A percentile compares a stretch with the other conserved stretches of the same genome.
Conservation (phyloP, 1,140 invertebrate genomes). For the honey bee (Apis mellifera) region Amel_HAv3.1 CM009932.2:8858001-8858500, state of each 20-base stretch:
- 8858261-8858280: constrained; percentile 35
- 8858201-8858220: background rate
- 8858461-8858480: constrained; percentile 60
- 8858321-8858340: constrained; percentile 21
- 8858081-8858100: background rate
- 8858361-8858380: constrained; percentile 31
- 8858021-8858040: background rate
- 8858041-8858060: too few species aligned
- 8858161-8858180: constrained; percentile 47
- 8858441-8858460: constrained; percentile 64
- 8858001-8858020: background rate
- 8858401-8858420: constrained; percentile 56
- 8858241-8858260: constrained; percentile 23
- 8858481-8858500: constrained; percentile 49
- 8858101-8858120: background rate
- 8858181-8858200: constrained; percentile 42
- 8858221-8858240: background rate
- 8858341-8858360: background rate
- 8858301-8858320: constrained; percentile 33
- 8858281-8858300: constrained; percentile 30
- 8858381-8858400: constrained; percentile 25
- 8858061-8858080: background rate
- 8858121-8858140: constrained; percentile 39
- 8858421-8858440: constrained; percentile 51
- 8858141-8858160: constrained; percentile 38